Evolutionary conservation across 2,113 vertebrate genomes (phyloP), one percentile per base, ranked within the genome.

Genomic region (Paratilapia polleni): DNA sequence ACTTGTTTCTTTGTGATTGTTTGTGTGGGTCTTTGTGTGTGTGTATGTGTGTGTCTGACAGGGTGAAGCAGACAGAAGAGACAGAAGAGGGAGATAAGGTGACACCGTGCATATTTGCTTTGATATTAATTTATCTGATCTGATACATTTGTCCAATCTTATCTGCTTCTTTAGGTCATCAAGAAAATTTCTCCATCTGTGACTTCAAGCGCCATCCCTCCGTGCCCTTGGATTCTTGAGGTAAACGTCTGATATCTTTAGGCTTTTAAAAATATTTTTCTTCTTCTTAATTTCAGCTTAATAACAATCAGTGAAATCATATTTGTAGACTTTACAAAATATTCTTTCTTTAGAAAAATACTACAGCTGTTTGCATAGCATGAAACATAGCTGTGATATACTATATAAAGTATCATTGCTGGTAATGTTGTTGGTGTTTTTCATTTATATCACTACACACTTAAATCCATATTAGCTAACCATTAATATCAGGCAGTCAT

Each of bases 171-270:
- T 78, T 79, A 96, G 96, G 96, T 95, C 96, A 66, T 96, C 96
- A 49, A 96, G 96, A 95, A 96, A 96, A 95, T 96, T 96, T 91
- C 95, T 96, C 85, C 96, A 96, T 91, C 96, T 96, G 96, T 96
- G 95, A 96, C 95, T 89, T 89, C 86, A 87, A 90, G 77, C 79
- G 88, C 82, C 84, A 74, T 66, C 85, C 89, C 75, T 92, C 89
- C 60, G 76, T 91, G 85, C 87, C 91, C 90, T 87, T 88, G 90
- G 90, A 92, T 93, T 91, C 88, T 87, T 89, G 89, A 96, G 95
- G 96, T 96, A 96, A 94, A 93, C 84, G 52, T 60, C 80, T 78
- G 24, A 68, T 66, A 62, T 79, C 5, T 58, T 43, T 77, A 5
- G 34, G 22, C 4, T 56, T 68, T n/a, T 68, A 5, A 2, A 58